Conservation (phyloP, 2,113 vertebrate genomes). For the Chroicocephalus ridibundus region DNA sequence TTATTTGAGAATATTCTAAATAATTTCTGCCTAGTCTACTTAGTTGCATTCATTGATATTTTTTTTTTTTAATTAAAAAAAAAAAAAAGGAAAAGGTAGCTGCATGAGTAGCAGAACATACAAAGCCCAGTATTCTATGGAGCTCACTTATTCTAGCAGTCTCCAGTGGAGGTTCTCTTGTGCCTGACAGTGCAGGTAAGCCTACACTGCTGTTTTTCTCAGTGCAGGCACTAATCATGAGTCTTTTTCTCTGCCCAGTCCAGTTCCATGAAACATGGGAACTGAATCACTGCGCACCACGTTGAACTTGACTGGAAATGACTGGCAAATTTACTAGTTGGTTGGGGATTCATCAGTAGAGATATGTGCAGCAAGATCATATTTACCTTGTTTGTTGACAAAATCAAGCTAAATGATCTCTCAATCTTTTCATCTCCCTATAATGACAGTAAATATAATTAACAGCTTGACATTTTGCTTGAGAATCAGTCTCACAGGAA, state of each 20-base stretch:
- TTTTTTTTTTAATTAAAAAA: background rate
- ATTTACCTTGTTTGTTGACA: conserved; percentile 19
- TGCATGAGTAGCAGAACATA: background rate
- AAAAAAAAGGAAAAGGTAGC: background rate
- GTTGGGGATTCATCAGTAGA: background rate
- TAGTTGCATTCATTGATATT: background rate
- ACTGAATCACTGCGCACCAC: background rate
- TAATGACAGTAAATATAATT: conserved; percentile 32
- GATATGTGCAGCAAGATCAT: background rate
- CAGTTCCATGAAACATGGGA: background rate
- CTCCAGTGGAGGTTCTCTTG: background rate
- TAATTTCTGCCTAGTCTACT: background rate
- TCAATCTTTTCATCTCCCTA: background rate
- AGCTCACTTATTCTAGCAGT: background rate
- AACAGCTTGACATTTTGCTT: conserved; percentile 13
- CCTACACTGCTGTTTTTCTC: background rate
- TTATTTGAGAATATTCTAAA: conserved; percentile 6
- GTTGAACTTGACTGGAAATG: background rate
- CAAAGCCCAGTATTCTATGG: background rate
- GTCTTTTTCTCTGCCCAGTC: background rate
- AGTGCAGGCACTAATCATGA: background rate
- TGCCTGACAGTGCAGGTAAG: background rate
- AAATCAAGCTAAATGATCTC: conserved; percentile 28
- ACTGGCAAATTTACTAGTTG: background rate
- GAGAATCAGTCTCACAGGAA: background rate